Conservation (phyloP, 2,113 vertebrate genomes). For the Talpa occidentalis region DNA sequence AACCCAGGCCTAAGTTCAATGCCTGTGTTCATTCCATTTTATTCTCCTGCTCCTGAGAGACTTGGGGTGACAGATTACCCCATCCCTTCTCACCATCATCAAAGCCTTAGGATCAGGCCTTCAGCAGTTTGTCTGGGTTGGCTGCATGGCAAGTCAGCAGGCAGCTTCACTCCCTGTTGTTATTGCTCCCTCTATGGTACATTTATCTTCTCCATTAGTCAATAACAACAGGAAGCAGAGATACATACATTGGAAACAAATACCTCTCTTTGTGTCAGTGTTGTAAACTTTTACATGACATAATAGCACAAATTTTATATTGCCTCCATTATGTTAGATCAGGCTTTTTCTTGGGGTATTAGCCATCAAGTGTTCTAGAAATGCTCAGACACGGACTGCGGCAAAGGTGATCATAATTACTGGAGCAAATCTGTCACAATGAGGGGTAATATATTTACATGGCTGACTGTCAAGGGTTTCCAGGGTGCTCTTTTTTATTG, state of each 20-base stretch:
- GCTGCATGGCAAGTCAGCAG: constrained; percentile 18
- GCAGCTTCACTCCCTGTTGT: not conserved
- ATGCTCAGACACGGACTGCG: constrained; percentile 41
- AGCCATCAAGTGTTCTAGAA: constrained; percentile 34
- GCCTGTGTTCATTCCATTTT: not conserved
- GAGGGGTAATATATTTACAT: constrained; percentile 56
- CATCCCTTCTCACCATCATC: not conserved
- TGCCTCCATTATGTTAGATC: constrained; percentile 34
- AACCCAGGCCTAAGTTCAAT: not conserved
- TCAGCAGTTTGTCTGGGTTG: not conserved
- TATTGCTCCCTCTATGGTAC: not conserved
- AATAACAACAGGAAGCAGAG: not conserved
- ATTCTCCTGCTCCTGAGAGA: not conserved
- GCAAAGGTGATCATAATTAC: constrained; percentile 55
- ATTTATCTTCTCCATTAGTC: constrained; percentile 55
- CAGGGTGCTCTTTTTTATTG: constrained; percentile 8
- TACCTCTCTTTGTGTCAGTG: not conserved
- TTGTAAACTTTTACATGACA: constrained; percentile 45
- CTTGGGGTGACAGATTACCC: not conserved
- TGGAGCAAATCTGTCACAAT: not conserved
- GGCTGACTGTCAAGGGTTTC: not conserved
- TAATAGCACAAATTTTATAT: not conserved
- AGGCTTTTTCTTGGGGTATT: constrained; percentile 19
- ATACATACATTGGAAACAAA: not conserved
- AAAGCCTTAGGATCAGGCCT: not conserved